Percentiles rank a stretch among this genome's conserved stretches.
Evolutionary conservation across 2,113 vertebrate genomes (phyloP).

Genomic region (Phycodurus eques): DNA sequence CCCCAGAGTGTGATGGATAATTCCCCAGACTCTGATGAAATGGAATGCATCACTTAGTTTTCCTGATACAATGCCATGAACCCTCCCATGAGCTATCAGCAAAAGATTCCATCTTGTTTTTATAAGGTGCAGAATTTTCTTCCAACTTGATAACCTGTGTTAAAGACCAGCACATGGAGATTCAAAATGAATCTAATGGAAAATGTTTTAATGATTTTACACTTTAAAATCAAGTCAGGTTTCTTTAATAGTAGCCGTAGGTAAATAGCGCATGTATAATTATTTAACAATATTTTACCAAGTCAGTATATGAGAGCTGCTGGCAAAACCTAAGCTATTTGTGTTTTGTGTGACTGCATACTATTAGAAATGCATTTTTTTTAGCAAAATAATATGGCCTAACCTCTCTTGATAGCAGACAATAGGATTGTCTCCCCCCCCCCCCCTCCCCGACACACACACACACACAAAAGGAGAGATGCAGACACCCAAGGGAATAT

Average conservation of each 20-base stretch:
- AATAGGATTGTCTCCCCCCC: not conserved
- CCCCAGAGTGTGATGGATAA: constrained; percentile 65
- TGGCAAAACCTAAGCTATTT: constrained; percentile 14
- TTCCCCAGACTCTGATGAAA: constrained; percentile 64
- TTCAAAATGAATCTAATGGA: not conserved
- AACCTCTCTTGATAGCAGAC: not conserved
- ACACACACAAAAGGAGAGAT: not conserved
- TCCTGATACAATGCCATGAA: constrained; percentile 50
- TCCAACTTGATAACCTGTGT: not conserved
- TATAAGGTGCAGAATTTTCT: not conserved
- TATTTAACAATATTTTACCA: constrained; percentile 6
- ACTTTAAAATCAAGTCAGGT: not conserved
- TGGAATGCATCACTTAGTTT: constrained; percentile 75
- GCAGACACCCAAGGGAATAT: constrained; percentile 18
- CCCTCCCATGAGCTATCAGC: constrained; percentile 19
- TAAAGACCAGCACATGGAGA: no score
- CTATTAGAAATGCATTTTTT: not conserved
- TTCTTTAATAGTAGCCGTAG: no score
- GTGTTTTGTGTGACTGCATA: constrained; percentile 4
- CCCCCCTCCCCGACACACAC: no score
- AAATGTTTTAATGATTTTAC: not conserved
- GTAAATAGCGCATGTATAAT: not conserved
- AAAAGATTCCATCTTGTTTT: constrained; percentile 12
- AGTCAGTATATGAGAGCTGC: not conserved
- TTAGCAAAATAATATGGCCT: not conserved